Percentiles rank a stretch among this genome's conserved stretches.
These are phyloP conservation scores for Taxidea taxus DNA, from an alignment of 2,113 vertebrate genomes.

Conservation along the genomic window DNA sequence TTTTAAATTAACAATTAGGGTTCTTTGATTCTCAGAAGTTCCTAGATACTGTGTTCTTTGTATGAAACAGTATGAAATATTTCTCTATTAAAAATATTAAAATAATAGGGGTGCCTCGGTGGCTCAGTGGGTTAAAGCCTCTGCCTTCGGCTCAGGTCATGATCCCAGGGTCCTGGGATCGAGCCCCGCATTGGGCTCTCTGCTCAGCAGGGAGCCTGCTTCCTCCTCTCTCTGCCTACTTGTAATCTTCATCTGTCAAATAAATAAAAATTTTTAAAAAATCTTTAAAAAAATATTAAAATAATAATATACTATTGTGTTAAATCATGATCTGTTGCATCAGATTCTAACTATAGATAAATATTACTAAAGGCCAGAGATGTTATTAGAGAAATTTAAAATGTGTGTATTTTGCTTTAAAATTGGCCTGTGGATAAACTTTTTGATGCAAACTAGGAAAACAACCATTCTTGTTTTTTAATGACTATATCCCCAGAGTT, in stretches of 20 bases:
- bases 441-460: slow-evolving; percentile 1
- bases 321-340: background rate
- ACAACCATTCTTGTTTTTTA: background rate
- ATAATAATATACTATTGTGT: background rate
- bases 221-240: too few species aligned
- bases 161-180: too few species aligned
- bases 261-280: too few species aligned
- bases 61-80: background rate
- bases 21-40: background rate
- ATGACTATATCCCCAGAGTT: background rate
- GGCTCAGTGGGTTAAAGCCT: too few species aligned
- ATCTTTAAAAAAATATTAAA: slow-evolving; percentile 14
- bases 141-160: too few species aligned
- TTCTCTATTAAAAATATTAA: slow-evolving; percentile 10
- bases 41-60: background rate
- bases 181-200: too few species aligned
- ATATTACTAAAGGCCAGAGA: background rate
- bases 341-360: background rate
- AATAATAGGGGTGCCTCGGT: too few species aligned
- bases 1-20: background rate
- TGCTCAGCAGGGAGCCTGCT: too few species aligned
- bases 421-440: background rate
- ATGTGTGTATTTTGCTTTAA: background rate
- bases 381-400: background rate
- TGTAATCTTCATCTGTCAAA: too few species aligned